phyloP scores from a whole-genome alignment of 1,140 invertebrate species.

The Megathymus violae region DNA sequence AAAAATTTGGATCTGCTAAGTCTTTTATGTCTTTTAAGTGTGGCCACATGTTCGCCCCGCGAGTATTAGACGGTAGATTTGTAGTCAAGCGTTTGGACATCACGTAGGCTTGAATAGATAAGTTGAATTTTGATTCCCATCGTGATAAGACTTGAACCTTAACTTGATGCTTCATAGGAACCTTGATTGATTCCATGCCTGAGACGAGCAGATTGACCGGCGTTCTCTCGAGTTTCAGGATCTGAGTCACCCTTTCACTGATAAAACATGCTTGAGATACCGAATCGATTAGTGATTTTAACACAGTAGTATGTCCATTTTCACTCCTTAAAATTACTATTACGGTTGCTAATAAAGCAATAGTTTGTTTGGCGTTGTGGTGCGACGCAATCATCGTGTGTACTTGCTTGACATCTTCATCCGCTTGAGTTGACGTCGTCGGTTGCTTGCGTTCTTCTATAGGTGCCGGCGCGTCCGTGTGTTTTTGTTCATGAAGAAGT shows the following conservation, averaged over 20 bases:
- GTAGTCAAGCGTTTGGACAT: slow-evolving; percentile 35
- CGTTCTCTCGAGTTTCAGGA: slow-evolving; percentile 21
- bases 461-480: slow-evolving; percentile 3
- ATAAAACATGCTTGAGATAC: slow-evolving; percentile 42
- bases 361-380: background rate
- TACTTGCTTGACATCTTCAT: slow-evolving; percentile 10
- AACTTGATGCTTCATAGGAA: slow-evolving; percentile 17
- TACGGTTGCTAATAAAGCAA: slow-evolving; percentile 38
- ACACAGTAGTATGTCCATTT: slow-evolving; percentile 11
- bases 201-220: slow-evolving; percentile 3
- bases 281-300: slow-evolving; percentile 38
- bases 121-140: slow-evolving; percentile 18
- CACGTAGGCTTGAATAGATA: slow-evolving; percentile 21
- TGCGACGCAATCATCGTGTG: slow-evolving; percentile 2
- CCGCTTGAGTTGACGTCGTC: slow-evolving; percentile 15
- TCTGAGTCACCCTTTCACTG: slow-evolving; percentile 37
- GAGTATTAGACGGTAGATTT: slow-evolving; percentile 18
- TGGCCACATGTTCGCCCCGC: slow-evolving; percentile 36
- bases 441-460: slow-evolving; percentile 21
- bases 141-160: slow-evolving; percentile 16
- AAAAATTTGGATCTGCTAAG: slow-evolving; percentile 35
- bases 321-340: slow-evolving; percentile 19
- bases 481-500: slow-evolving; percentile 35
- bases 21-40: slow-evolving; percentile 35
- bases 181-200: slow-evolving; percentile 25